phyloP scores from a whole-genome alignment of 2,797 vertebrate genomes.

The Crenichthys baileyi region DNA sequence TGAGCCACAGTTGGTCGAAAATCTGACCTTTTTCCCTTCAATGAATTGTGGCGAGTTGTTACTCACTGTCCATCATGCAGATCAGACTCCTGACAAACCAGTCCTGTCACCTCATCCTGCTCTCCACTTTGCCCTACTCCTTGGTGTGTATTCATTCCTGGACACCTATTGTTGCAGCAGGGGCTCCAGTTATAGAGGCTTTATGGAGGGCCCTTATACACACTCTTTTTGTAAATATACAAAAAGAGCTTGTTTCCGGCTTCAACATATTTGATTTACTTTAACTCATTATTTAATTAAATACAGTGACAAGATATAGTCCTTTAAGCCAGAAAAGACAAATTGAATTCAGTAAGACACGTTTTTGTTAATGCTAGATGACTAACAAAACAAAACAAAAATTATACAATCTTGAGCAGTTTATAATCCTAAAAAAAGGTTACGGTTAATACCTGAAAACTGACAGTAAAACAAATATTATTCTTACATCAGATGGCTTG shows the following conservation, averaged over 20 bases:
- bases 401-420: background rate
- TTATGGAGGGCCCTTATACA: background rate
- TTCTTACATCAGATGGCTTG: background rate
- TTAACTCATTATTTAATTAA: background rate
- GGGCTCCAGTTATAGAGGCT: no score
- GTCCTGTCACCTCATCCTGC: constrained; percentile 63
- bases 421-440: background rate
- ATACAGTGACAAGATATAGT: background rate
- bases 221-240: background rate
- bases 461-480: background rate
- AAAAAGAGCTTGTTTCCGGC: background rate
- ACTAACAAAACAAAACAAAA: background rate
- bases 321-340: background rate
- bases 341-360: background rate
- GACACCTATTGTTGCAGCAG: background rate
- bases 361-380: background rate
- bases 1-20: background rate
- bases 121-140: constrained; percentile 24
- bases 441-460: background rate
- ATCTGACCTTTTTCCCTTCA: background rate
- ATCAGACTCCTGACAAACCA: constrained; percentile 84
- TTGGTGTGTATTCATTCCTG: constrained; percentile 27
- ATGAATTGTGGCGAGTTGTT: background rate
- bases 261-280: no score
- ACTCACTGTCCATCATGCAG: constrained; percentile 88